phyloP scores from a whole-genome alignment of 1,140 invertebrate genomes.

The Conus ventricosus region DNA sequence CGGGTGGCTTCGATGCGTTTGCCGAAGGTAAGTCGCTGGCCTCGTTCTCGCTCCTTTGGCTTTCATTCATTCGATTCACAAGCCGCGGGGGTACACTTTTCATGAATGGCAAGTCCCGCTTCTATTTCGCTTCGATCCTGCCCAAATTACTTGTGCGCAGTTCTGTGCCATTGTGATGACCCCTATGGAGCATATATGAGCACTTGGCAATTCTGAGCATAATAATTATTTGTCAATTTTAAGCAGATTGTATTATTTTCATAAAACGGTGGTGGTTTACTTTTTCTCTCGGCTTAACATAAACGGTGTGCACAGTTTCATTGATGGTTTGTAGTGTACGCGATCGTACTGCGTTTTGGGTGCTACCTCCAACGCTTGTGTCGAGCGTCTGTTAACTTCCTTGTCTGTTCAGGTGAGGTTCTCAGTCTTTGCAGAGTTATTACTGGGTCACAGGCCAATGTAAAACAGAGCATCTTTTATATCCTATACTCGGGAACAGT shows the following conservation, averaged over 20 bases:
- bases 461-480: too few species aligned
- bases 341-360: not conserved
- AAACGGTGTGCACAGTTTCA: not conserved
- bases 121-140: not conserved
- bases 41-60: conserved; percentile 33
- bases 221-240: not conserved
- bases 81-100: not conserved
- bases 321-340: conserved; percentile 22
- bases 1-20: conserved; percentile 24
- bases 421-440: too few species aligned
- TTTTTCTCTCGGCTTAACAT: conserved; percentile 16
- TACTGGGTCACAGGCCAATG: too few species aligned
- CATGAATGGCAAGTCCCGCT: conserved; percentile 30
- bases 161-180: not conserved
- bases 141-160: too few species aligned
- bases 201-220: not conserved
- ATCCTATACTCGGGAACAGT: too few species aligned
- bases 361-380: not conserved
- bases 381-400: not conserved
- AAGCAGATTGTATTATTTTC: not conserved
- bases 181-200: not conserved
- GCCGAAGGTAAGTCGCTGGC: conserved; percentile 34
- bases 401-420: too few species aligned
- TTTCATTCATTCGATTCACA: conserved; percentile 35
- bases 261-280: not conserved